Conservation (phyloP, 2,113 vertebrate genomes). For the Apteryx owenii region DNA sequence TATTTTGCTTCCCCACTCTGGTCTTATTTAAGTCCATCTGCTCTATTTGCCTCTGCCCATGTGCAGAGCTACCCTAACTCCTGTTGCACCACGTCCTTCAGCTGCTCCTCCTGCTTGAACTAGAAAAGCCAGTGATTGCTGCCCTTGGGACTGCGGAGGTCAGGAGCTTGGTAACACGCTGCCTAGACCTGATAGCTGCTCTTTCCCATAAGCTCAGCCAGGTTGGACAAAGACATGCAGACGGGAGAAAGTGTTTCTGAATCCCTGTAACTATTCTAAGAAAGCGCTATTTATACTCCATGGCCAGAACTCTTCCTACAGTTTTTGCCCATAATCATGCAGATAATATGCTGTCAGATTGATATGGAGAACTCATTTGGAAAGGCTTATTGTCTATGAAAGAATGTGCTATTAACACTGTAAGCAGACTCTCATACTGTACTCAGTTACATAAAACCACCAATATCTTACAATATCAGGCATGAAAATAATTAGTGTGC, state of each 20-base stretch:
- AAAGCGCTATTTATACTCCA: background rate
- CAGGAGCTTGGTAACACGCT: background rate
- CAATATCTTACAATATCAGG: background rate
- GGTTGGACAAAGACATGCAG: background rate
- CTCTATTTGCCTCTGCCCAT: background rate
- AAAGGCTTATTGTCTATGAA: background rate
- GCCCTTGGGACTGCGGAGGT: background rate
- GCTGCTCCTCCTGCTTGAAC: background rate
- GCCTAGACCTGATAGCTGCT: background rate
- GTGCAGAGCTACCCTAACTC: background rate
- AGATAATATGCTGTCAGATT: background rate
- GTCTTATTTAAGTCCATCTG: too few species aligned
- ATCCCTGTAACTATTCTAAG: background rate
- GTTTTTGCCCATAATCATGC: background rate
- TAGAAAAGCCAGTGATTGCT: background rate
- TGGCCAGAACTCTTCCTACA: background rate
- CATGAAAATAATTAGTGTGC: background rate
- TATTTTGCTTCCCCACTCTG: too few species aligned
- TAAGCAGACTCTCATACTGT: background rate
- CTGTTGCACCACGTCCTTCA: background rate
- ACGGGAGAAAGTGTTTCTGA: background rate
- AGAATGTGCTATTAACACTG: background rate
- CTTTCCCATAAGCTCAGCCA: background rate
- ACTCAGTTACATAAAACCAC: background rate
- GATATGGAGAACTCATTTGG: background rate